Evolutionary conservation across 2,113 vertebrate species (phyloP).

Genomic region (Penelope pileata): DNA sequence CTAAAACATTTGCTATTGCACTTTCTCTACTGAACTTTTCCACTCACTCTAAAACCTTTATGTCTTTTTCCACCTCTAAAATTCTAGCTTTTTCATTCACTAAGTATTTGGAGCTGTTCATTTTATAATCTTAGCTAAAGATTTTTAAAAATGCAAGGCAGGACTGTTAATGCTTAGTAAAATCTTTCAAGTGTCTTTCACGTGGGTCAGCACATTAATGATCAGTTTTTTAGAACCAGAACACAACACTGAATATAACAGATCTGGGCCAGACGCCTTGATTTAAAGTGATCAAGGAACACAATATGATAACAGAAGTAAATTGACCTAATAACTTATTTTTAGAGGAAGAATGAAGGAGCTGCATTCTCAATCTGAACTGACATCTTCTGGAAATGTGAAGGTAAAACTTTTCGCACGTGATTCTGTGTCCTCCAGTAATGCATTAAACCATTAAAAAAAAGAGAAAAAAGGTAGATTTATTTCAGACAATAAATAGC

Average conservation of each 20-base stretch:
- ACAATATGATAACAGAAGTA: conserved; percentile 13
- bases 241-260: background rate
- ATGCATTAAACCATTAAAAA: background rate
- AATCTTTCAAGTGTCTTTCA: conserved; percentile 10
- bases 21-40: background rate
- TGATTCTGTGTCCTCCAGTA: background rate
- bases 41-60: background rate
- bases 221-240: background rate
- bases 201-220: background rate
- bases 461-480: background rate
- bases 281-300: background rate
- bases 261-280: background rate
- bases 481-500: conserved; percentile 13
- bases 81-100: background rate
- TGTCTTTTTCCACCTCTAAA: background rate
- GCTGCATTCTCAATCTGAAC: background rate
- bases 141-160: conserved; percentile 5
- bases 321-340: background rate
- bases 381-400: background rate
- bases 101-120: background rate
- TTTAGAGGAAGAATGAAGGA: background rate
- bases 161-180: background rate
- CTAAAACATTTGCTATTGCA: background rate
- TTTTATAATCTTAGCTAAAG: background rate
- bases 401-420: background rate